Conservation (phyloP, 2,113 vertebrate species). For the Macrotis lagotis region DNA sequence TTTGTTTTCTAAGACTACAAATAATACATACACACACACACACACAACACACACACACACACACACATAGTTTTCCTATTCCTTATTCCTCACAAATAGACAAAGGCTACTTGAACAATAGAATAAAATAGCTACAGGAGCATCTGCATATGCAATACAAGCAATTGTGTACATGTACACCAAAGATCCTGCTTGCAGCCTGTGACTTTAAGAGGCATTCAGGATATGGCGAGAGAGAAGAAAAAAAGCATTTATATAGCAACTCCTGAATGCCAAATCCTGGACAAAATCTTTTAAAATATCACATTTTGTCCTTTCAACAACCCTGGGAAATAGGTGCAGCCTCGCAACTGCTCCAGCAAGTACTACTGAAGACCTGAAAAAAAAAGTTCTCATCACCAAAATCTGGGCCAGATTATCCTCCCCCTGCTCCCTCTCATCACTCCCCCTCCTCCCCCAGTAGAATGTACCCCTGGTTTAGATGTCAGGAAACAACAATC, state of each 20-base stretch:
- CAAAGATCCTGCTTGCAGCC: neutral
- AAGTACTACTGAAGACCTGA: neutral
- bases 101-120: neutral
- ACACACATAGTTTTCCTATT: neutral
- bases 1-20: neutral
- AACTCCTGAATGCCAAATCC: neutral
- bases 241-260: neutral
- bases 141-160: neutral
- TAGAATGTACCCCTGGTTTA: neutral
- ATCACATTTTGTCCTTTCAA: neutral
- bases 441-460: neutral
- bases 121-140: neutral
- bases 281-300: neutral
- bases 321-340: neutral
- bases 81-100: neutral
- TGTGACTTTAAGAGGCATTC: neutral
- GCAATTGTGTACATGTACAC: neutral
- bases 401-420: neutral
- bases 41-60: too few relatives aligned
- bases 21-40: too few relatives aligned
- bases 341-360: neutral
- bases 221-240: neutral
- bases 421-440: neutral
- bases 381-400: neutral
- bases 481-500: neutral